Evolutionary conservation across 2,888 invertebrate species (phyloP), one percentile per base, ranked within the genome.

Genomic region (Aphidius colemani): DNA sequence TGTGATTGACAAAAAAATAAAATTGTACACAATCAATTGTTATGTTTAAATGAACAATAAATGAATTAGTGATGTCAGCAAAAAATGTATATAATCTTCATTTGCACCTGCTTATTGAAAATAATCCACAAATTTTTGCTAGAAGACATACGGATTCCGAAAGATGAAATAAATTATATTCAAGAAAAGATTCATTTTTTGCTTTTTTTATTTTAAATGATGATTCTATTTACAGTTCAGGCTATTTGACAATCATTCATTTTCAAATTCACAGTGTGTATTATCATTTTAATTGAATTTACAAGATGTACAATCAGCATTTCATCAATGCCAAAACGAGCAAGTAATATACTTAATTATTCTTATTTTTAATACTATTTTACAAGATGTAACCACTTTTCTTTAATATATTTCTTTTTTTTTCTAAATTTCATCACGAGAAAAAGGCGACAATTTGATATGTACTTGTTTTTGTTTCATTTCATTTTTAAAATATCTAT

Each of bases 1-100:
- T 64, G 66, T 67, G 67, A 63, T 69, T 69, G 50, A 45, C 30
- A 13, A 39, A 44, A n/a, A 30, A 51, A 7, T 9, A 44, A 2
- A 18, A 18, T 18, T 41, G 64, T 71, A 71, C 70, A 74, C 73
- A 72, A 74, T 71, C 69, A 72, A 69, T 67, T 67, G 65, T 70
- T 71, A 66, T 69, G 67, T 70, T 72, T 67, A 70, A 48, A 65
- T 66, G 63, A 18, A 69, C 66, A 66, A 63, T 64, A 65, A 51
- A 64, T 66, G 30, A 61, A 66, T 61, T 61, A 62, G 39, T 45
- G 53, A 55, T 18, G 10, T 10, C 45, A 5, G n/a, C 39, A 8
- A 45, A 6, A n/a, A 13, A 51, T n/a, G n/a, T n/a, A 50, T 49
- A 39, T 4, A 30, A 9, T 30, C 9, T n/a, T 18, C 7, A 13